phyloP scores from a whole-genome alignment of 2,888 invertebrate genomes.

The Arenicola marina region DNA sequence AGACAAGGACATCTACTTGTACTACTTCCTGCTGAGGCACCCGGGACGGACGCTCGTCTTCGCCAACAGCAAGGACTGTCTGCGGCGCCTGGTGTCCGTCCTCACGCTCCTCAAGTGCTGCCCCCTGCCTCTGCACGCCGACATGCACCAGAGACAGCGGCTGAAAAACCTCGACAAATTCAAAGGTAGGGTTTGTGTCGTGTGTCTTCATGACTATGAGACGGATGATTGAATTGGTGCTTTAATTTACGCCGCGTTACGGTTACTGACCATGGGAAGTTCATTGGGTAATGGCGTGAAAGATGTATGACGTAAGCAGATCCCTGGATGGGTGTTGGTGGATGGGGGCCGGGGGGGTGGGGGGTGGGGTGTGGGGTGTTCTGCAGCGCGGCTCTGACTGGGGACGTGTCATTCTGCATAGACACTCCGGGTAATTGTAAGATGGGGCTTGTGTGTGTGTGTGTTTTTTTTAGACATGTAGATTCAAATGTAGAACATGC shows the following conservation, averaged over 20 bases:
- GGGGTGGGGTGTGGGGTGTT: no score
- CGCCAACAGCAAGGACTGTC: slow-evolving; percentile 80
- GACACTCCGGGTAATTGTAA: no score
- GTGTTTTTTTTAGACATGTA: no score
- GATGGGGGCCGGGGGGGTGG: no score
- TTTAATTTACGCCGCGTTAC: background rate
- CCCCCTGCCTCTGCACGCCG: slow-evolving; percentile 67
- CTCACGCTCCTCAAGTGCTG: slow-evolving; percentile 57
- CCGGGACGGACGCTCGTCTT: slow-evolving; percentile 92
- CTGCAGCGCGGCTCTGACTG: no score
- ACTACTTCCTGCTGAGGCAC: slow-evolving; percentile 78
- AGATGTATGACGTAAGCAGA: no score
- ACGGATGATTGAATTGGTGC: background rate
- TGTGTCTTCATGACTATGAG: no score
- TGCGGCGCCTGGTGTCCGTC: slow-evolving; percentile 71
- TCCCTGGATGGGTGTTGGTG: no score
- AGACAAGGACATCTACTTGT: slow-evolving; percentile 83
- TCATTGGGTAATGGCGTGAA: background rate
- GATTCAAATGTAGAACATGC: no score
- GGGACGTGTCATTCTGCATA: no score
- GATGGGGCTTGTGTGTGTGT: no score
- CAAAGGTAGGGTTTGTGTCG: slow-evolving; percentile 48
- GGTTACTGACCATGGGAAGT: background rate
- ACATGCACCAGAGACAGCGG: slow-evolving; percentile 91
- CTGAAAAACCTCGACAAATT: slow-evolving; percentile 89